Evolutionary conservation across 2,888 invertebrate genomes (phyloP).

Genomic region (Conus canariensis): DNA sequence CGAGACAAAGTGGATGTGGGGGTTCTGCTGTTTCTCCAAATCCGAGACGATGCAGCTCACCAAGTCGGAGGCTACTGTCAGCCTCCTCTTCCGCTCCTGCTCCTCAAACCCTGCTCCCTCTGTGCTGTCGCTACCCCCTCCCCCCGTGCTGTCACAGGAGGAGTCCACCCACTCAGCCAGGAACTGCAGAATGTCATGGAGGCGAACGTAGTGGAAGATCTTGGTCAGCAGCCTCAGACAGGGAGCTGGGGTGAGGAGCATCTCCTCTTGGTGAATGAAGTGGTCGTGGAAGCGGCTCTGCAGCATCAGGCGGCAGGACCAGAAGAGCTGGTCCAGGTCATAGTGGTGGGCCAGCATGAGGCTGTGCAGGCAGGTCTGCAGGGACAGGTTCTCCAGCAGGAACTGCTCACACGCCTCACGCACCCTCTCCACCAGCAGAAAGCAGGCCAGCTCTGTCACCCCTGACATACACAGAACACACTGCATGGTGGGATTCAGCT

Average conservation of each 20-base stretch:
- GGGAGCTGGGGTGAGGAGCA: neutral
- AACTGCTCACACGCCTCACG: conserved; percentile 1
- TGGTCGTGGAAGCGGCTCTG: conserved; percentile 36
- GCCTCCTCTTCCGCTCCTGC: neutral
- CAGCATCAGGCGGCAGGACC: neutral
- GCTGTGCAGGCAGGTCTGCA: conserved; percentile 15
- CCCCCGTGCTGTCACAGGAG: no score
- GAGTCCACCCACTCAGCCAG: neutral
- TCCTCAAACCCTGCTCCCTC: neutral
- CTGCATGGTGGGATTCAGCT: neutral
- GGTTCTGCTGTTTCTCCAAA: neutral
- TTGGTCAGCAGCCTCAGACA: conserved; percentile 2
- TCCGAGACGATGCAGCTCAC: neutral
- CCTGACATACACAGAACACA: neutral
- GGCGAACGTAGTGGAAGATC: neutral
- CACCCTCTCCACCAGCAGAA: conserved; percentile 37
- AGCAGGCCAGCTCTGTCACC: conserved; percentile 32
- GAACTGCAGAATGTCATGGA: neutral
- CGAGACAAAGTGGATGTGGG: neutral
- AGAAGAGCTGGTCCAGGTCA: neutral
- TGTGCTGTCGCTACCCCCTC: neutral
- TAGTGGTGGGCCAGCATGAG: conserved; percentile 24
- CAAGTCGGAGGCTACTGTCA: neutral
- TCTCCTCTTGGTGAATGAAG: conserved; percentile 29
- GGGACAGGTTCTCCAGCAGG: conserved; percentile 18